Base-by-base conservation (phyloP, 37 sponge, comb jelly and placozoan genomes). In the Amphimedon queenslandica region DNA sequence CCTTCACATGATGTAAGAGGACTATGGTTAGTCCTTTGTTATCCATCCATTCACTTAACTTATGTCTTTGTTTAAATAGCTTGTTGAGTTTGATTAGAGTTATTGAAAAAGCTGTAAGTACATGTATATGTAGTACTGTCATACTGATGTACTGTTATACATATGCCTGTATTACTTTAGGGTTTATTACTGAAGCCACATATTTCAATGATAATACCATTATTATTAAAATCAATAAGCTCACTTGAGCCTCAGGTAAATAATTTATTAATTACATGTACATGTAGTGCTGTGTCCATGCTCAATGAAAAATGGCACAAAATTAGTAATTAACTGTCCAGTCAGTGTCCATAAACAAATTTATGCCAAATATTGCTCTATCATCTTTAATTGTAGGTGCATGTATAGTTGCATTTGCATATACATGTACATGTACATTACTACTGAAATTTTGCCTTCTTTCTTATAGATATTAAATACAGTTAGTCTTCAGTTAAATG, bases 171-270 rank as follows among this genome's bases (percentile, higher is more conserved):
- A 60, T 58, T 36, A 33, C 63, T 58, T 40, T 40, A 89, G 87
- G 94, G 90, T 55, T 28, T 66, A 0, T 63, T 80, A n/a, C 63
- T 93, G 67, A 93, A 93, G 77, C 94, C 94, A 31, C 87, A 89
- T 31, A 79, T 93, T 40, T 36, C 94, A 5, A 42, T 70, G 28
- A 64, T 93, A 0, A 66, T 93, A 30, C 86, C 90, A 0, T 63
- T 81, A 23, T 63, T 93, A 8, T 63, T 93, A 70, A 83, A 93
- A 40, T 63, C 83, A 20, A 74, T 93, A 21, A 89, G 87, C 64
- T 85, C 83, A 1, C 71, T 93, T 28, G 94, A 93, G 47, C 82
- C 87, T 13, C 82, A 91, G 83, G 92, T 91, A 47, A n/a, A n/a
- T n/a, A n/a, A n/a, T n/a, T n/a, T n/a, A n/a, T n/a, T n/a, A n/a